phyloP scores from a whole-genome alignment of 2,797 vertebrate species.

The Phylloscopus collybita region DNA sequence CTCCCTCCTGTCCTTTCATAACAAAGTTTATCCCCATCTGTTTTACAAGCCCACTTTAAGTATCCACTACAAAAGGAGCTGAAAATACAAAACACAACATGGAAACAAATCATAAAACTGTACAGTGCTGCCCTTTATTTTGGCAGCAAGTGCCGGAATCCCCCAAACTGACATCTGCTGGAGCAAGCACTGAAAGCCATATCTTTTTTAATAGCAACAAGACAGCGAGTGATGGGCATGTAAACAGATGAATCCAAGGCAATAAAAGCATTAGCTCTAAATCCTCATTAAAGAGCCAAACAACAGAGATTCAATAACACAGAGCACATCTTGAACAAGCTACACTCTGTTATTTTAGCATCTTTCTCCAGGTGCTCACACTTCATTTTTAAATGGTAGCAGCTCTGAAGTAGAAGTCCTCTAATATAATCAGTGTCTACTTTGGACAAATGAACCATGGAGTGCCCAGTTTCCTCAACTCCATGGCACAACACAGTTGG shows the following conservation, averaged over 20 bases:
- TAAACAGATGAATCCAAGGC: neutral
- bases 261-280: neutral
- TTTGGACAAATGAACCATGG: neutral
- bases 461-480: neutral
- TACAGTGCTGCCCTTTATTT: neutral
- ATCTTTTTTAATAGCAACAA: neutral
- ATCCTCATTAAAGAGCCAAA: neutral
- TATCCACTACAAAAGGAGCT: neutral
- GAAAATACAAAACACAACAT: neutral
- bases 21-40: neutral
- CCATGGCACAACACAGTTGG: neutral
- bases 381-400: neutral
- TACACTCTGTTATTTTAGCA: neutral
- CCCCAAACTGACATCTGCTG: neutral
- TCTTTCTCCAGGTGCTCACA: neutral
- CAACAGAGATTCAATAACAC: accelerated
- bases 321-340: neutral
- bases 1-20: neutral
- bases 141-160: neutral
- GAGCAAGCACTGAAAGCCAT: neutral
- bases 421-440: neutral
- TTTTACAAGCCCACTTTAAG: neutral
- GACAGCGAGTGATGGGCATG: neutral
- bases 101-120: neutral
- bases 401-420: neutral